Evolutionary conservation across 1,140 invertebrate species (phyloP).

Genomic region (Bilobella aurantiaca): DNA sequence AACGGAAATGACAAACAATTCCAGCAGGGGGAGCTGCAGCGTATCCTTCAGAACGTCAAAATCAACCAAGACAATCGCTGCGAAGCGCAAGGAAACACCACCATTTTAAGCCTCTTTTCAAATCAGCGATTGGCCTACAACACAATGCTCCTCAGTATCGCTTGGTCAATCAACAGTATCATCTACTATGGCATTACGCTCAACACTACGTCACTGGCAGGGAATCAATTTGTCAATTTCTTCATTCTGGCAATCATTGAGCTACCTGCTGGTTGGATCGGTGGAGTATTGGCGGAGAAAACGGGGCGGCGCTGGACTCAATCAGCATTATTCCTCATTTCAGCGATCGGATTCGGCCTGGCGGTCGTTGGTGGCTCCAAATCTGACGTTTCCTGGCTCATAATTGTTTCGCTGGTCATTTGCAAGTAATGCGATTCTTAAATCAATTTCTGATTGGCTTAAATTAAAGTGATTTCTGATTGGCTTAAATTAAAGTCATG

Average conservation of each 20-base stretch:
- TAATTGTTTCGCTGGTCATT: background rate
- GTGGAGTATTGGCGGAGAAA: slow-evolving; percentile 18
- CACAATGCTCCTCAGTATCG: slow-evolving; percentile 10
- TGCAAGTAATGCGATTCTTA: slow-evolving; percentile 9
- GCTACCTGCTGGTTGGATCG: slow-evolving; percentile 40
- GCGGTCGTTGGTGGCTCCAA: slow-evolving; percentile 8
- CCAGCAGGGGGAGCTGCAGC: background rate
- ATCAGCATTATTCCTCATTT: slow-evolving; percentile 21
- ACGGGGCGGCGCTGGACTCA: slow-evolving; percentile 27
- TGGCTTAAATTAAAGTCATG: background rate
- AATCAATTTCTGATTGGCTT: background rate
- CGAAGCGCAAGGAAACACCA: slow-evolving; percentile 1
- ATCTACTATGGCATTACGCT: slow-evolving; percentile 51
- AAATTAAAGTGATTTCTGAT: background rate
- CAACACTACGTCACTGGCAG: slow-evolving; percentile 50
- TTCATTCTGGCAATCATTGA: slow-evolving; percentile 51
- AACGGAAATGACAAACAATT: slow-evolving; percentile 22
- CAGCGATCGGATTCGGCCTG: background rate
- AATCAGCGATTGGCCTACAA: slow-evolving; percentile 1
- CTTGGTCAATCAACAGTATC: slow-evolving; percentile 43
- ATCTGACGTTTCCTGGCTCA: background rate
- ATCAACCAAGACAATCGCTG: too few relatives aligned
- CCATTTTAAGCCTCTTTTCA: slow-evolving; percentile 15
- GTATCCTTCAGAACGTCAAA: slow-evolving; percentile 4
- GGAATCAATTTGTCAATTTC: slow-evolving; percentile 59